Base-by-base conservation (phyloP, 2,888 invertebrate species). In the Galeopsomyia nigrocyanea region DNA sequence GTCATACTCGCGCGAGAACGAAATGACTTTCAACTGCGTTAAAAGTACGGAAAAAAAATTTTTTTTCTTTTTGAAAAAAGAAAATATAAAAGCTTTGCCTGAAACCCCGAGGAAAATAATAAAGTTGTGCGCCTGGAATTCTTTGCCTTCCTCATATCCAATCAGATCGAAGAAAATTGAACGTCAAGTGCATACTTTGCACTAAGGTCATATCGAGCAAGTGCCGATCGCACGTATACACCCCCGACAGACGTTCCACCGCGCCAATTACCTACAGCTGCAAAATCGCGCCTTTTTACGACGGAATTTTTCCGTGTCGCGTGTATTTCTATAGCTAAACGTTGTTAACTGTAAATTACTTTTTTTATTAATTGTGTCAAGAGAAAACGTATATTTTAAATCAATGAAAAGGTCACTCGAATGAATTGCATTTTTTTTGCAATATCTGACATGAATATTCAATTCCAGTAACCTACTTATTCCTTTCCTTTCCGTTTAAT, bases 141-240 rank as follows among this genome's bases (percentile, higher is more conserved):
- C 7, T 10, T 39, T 10, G 10, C 39, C 10, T 13, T 13, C 10
- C 39, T 58, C 62, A 67, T 58, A 21, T 61, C 63, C 68, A 69
- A 73, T 72, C 63, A 63, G 72, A 61, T 26, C 62, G 61, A 65
- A 51, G 69, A 73, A 73, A 73, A 70, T 73, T 73, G 62, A 57
- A 69, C 69, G 73, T 70, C 69, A 69, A 62, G 68, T 55, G 22
- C 68, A 73, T 64, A 53, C 50, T 61, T 63, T 13, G 50, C 56
- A 14, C 39, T n/a, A 56, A 49, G 55, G 39, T 71, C 56, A 50
- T 57, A 51, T 51, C 57, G 61, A 53, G 46, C n/a, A 62, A 57
- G 71, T 74, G 51, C 72, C 71, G 68, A 72, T 71, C 55, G 70
- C 76, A 72, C 67, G 55, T 51, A 46, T 57, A 21, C 13, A 64